phyloP scores from a whole-genome alignment of 2,797 vertebrate species.

The Eremophila alpestris region DNA sequence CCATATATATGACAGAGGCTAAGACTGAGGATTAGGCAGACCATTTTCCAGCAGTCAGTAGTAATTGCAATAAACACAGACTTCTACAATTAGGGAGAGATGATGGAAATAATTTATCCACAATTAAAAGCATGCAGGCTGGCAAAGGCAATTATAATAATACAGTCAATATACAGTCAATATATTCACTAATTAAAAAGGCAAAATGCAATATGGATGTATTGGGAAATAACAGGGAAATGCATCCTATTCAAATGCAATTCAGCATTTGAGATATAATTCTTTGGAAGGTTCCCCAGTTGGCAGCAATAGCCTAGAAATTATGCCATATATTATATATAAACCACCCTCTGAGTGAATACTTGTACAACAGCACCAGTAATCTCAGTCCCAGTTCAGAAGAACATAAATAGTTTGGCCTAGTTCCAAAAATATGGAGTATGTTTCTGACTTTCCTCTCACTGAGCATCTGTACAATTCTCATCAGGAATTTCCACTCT shows the following conservation, averaged over 20 bases:
- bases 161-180: constrained; percentile 43
- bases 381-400: constrained; percentile 12
- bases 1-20: neutral
- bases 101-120: constrained; percentile 41
- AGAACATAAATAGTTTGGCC: constrained; percentile 25
- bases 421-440: constrained; percentile 10
- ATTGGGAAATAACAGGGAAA: constrained; percentile 58
- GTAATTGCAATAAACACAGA: constrained; percentile 39
- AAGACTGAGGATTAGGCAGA: neutral
- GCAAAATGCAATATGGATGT: constrained; percentile 45
- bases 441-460: neutral
- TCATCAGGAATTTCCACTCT: constrained; percentile 40
- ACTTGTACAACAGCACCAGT: constrained; percentile 2
- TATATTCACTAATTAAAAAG: constrained; percentile 66
- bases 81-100: constrained; percentile 39
- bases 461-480: neutral
- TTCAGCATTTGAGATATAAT: constrained; percentile 39
- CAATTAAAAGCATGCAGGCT: constrained; percentile 51
- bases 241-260: constrained; percentile 39
- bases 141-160: constrained; percentile 41
- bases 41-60: constrained; percentile 16
- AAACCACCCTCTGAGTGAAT: constrained; percentile 46
- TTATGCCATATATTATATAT: constrained; percentile 37
- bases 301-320: constrained; percentile 55
- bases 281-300: constrained; percentile 44